Evolutionary conservation across 2,888 invertebrate genomes (phyloP).

Genomic region (Mystacides longicornis): DNA sequence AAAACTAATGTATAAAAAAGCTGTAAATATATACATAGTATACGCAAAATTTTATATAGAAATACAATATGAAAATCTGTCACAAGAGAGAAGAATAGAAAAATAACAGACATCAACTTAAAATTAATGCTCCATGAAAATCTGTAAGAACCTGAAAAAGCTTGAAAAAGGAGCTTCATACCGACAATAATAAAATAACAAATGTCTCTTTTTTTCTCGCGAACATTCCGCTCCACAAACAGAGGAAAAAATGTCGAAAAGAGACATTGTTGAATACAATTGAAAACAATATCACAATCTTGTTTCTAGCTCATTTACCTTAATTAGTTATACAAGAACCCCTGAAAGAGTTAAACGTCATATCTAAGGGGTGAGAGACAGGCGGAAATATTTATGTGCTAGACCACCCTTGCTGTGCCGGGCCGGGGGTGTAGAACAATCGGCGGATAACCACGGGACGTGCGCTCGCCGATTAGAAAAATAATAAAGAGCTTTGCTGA

Average conservation of each 20-base stretch:
- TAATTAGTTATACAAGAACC: conserved; percentile 39
- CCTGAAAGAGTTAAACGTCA: conserved; percentile 25
- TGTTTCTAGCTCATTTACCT: conserved; percentile 53
- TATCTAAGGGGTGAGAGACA: conserved; percentile 14
- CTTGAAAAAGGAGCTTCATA: not conserved
- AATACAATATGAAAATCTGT: not conserved
- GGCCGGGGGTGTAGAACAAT: conserved; percentile 21
- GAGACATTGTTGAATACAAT: conserved; percentile 11
- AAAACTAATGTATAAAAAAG: too few relatives aligned
- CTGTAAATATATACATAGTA: too few relatives aligned
- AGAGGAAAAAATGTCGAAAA: not conserved
- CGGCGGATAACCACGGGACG: conserved; percentile 12
- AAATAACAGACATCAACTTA: conserved; percentile 30
- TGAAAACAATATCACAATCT: conserved; percentile 49
- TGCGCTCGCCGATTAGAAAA: conserved; percentile 12
- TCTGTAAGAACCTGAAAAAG: not conserved
- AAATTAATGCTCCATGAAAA: not conserved
- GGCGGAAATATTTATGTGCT: conserved; percentile 25
- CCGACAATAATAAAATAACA: not conserved
- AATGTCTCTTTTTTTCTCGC: conserved; percentile 19
- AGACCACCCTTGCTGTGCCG: conserved; percentile 7
- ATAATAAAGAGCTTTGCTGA: not conserved
- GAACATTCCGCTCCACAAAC: not conserved
- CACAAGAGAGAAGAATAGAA: conserved; percentile 31
- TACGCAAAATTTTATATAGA: too few relatives aligned